These are phyloP conservation scores for Chalcosyrphus nemorum DNA, from an alignment of 2,888 invertebrate species.

Conservation along the genomic window DNA sequence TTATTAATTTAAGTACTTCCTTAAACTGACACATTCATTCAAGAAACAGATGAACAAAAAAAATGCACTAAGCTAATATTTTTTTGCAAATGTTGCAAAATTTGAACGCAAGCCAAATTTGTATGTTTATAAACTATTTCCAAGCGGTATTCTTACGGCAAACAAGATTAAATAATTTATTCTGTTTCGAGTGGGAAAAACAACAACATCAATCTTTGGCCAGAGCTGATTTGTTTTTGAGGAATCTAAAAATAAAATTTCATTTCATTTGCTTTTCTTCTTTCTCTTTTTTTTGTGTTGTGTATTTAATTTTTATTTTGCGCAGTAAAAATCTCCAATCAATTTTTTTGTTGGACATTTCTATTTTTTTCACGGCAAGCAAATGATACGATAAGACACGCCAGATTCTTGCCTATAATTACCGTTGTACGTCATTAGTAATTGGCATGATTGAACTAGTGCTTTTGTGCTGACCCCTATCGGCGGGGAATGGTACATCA, in stretches of 20 bases:
- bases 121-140: conserved; percentile 6
- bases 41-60: neutral
- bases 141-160: neutral
- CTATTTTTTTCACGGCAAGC: neutral
- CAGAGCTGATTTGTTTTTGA: conserved; percentile 9
- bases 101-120: conserved; percentile 3
- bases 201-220: conserved; percentile 43
- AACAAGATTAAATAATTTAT: conserved; percentile 29
- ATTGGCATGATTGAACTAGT: conserved; percentile 6
- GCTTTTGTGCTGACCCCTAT: neutral
- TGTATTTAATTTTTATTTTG: conserved; percentile 23
- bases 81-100: neutral
- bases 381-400: conserved; percentile 14
- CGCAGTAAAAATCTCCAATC: conserved; percentile 23
- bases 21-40: neutral
- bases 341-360: neutral
- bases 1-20: conserved; percentile 3
- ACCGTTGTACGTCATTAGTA: conserved; percentile 13
- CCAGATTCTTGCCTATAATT: neutral
- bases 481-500: neutral
- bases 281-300: too few relatives aligned
- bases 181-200: conserved; percentile 8
- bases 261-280: too few relatives aligned
- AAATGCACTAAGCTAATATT: neutral
- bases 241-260: conserved; percentile 23